A percentile compares a stretch with the other conserved stretches of the same genome.
phyloP scores from a whole-genome alignment of 2,888 invertebrate species.

The Caenorhabditis becei region DNA sequence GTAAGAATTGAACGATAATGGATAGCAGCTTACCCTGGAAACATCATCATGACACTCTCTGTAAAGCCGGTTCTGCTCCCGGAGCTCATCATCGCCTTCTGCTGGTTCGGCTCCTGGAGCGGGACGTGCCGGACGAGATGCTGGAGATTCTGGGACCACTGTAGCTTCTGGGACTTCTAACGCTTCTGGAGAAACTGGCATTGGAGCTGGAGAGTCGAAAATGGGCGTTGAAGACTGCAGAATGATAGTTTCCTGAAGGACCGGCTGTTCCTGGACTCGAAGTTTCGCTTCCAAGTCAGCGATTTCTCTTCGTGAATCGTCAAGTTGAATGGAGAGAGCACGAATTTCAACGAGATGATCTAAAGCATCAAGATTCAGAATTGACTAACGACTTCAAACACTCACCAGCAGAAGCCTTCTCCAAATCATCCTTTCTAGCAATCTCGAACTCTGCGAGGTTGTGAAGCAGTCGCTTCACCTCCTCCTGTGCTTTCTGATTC shows the following conservation, averaged over 20 bases:
- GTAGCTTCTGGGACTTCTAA: no score
- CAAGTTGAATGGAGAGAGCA: slow-evolving; percentile 14
- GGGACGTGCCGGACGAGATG: no score
- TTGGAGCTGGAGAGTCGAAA: neutral
- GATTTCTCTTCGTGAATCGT: slow-evolving; percentile 36
- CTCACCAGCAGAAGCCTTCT: slow-evolving; percentile 3
- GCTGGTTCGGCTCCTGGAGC: neutral
- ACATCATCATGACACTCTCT: slow-evolving; percentile 59
- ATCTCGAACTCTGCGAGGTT: slow-evolving; percentile 48
- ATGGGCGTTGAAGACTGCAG: slow-evolving; percentile 16
- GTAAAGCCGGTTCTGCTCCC: slow-evolving; percentile 48
- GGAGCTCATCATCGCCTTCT: neutral
- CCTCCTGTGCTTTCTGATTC: neutral
- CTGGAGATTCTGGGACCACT: no score
- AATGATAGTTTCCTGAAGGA: slow-evolving; percentile 20
- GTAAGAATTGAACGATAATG: neutral
- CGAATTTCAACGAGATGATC: slow-evolving; percentile 39
- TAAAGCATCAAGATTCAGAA: neutral
- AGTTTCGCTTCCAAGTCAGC: slow-evolving; percentile 46
- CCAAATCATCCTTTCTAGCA: slow-evolving; percentile 37
- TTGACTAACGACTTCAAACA: neutral
- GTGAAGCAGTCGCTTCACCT: slow-evolving; percentile 25
- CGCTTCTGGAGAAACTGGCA: no score
- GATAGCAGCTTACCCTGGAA: slow-evolving; percentile 7
- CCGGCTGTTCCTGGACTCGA: neutral